Evolutionary conservation across 2,888 invertebrate genomes (phyloP).

Genomic region (Thereva unica): DNA sequence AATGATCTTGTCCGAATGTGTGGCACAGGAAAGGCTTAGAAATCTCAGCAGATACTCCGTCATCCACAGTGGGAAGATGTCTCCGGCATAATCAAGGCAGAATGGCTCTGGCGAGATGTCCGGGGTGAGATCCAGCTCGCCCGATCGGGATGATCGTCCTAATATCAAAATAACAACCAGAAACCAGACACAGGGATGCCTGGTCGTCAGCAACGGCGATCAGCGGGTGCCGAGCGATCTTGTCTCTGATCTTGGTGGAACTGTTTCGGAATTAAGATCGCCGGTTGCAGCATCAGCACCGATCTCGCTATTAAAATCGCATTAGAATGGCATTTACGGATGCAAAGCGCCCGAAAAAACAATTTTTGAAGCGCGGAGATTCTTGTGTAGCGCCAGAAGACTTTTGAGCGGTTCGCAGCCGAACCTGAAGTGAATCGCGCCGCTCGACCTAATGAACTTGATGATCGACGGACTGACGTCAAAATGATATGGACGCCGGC

Average conservation of each 20-base stretch:
- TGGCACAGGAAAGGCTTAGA: slow-evolving; percentile 17
- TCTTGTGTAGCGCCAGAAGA: slow-evolving; percentile 3
- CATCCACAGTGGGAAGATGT: slow-evolving; percentile 14
- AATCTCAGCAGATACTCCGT: slow-evolving; percentile 1
- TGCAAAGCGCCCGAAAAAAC: background rate
- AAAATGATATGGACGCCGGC: slow-evolving; percentile 20
- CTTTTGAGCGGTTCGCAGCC: background rate
- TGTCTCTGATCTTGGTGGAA: slow-evolving; percentile 1
- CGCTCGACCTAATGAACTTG: background rate
- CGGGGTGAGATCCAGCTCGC: background rate
- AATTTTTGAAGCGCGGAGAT: background rate
- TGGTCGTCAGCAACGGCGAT: slow-evolving; percentile 9
- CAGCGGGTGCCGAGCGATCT: slow-evolving; percentile 17
- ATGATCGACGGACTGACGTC: slow-evolving; percentile 12
- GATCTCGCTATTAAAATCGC: slow-evolving; percentile 59
- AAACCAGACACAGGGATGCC: slow-evolving; percentile 28
- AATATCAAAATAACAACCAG: slow-evolving; percentile 39
- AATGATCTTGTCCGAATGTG: slow-evolving; percentile 44
- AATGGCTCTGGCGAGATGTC: slow-evolving; percentile 18
- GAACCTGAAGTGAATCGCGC: background rate
- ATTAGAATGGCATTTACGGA: slow-evolving; percentile 49
- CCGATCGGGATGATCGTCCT: slow-evolving; percentile 4
- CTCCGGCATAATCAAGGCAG: slow-evolving; percentile 19
- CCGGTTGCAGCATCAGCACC: background rate
- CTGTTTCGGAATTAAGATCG: background rate